Evolutionary conservation across 2,113 vertebrate species (phyloP), one percentile per base, ranked within the genome.

Genomic region (Podarcis muralis): DNA sequence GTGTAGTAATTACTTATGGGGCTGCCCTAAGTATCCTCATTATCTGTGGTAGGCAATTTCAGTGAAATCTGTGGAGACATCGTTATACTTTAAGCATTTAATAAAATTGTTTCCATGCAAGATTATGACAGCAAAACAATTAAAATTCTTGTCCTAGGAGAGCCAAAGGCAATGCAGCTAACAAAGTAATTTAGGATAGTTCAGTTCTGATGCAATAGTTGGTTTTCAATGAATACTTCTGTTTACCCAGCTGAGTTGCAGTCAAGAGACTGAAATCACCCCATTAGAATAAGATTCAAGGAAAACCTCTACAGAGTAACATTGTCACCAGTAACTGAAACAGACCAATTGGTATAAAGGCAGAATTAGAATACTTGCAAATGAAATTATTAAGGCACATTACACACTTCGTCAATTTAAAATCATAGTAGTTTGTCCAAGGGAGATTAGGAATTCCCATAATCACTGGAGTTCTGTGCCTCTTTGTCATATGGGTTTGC

Each of bases 121-220:
- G 81, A 84, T 91, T 92, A 86, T 89, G 86, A 92, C 79, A 84
- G 89, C 87, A 92, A 94, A 93, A 87, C 89, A 93, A 93, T 93
- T 95, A 94, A 89, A 92, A 93, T 87, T 91, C 81, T 83, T 37
- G 43, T 91, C 85, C 92, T 89, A 79, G 57, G 88, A 92, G 78
- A 91, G 90, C 72, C 83, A 91, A 5, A 92, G 88, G 89, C 91
- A 95, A 78, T 87, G 53, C 81, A 92, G 87, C 78, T 90, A 90
- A 94, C 88, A 91, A 92, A 88, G 86, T 23, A 91, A 92, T 94
- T 93, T 93, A 71, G 90, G 88, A 93, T 86, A 92, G 93, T 94
- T 95, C 81, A 86, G 92, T 95, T 95, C 88, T 89, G 83, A 94
- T 89, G 90, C 48, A 93, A 92, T 92, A 94, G 93, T 91, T 94